Evolutionary conservation across 2,113 vertebrate species (phyloP).

Genomic region (Dendrocopos noguchii): DNA sequence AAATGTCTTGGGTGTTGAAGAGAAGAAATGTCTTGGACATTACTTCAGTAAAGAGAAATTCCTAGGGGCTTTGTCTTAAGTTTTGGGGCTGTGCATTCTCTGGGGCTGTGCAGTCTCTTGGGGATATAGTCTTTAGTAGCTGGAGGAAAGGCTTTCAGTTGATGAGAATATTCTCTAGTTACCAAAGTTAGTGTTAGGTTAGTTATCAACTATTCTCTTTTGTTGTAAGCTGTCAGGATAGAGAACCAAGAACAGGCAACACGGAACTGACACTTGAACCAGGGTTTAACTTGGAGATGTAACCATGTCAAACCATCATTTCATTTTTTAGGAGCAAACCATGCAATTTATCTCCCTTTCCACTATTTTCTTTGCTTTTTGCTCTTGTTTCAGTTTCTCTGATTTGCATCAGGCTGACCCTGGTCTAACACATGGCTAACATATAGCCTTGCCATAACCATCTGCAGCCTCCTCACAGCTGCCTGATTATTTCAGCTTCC

Average conservation of each 20-base stretch:
- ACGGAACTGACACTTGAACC: neutral
- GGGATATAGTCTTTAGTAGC: neutral
- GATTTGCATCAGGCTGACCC: neutral
- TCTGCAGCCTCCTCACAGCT: neutral
- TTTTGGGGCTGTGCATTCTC: neutral
- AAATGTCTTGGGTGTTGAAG: too few relatives aligned
- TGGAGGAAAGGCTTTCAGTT: neutral
- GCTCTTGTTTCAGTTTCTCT: neutral
- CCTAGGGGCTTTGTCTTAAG: neutral
- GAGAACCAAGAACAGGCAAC: neutral
- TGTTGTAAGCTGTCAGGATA: neutral
- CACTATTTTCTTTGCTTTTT: neutral
- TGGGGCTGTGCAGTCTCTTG: neutral
- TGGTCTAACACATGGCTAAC: neutral
- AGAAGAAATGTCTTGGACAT: too few relatives aligned
- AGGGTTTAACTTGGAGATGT: neutral
- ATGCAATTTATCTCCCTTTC: neutral
- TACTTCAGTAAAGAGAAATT: neutral
- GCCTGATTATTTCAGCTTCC: neutral
- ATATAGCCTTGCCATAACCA: neutral
- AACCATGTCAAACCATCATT: neutral
- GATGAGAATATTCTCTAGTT: neutral
- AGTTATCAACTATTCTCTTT: neutral
- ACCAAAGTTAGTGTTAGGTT: too few relatives aligned
- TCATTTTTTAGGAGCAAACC: neutral